Evolutionary conservation across 2,888 invertebrate genomes (phyloP).

Genomic region (Chloroclystis v-ata): DNA sequence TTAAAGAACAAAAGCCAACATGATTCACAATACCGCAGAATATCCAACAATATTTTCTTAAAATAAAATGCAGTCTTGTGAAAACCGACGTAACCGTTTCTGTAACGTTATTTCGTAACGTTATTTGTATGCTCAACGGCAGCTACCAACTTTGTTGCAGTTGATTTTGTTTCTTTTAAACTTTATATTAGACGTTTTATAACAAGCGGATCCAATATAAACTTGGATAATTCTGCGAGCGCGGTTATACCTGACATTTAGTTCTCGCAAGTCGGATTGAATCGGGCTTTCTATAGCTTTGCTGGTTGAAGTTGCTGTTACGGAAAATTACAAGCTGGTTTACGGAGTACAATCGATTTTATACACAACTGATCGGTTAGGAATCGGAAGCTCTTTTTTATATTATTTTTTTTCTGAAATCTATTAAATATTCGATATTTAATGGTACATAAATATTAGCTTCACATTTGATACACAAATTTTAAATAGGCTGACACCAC

Average conservation of each 20-base stretch:
- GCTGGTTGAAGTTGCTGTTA: background rate
- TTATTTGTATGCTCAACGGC: constrained; percentile 28
- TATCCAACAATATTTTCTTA: constrained; percentile 28
- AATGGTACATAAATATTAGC: no score
- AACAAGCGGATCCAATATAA: constrained; percentile 20
- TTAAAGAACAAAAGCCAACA: background rate
- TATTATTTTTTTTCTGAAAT: no score
- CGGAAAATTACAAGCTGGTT: background rate
- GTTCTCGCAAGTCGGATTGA: background rate
- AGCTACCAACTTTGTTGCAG: constrained; percentile 25
- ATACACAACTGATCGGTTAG: background rate
- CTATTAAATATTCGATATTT: no score
- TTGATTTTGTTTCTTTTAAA: constrained; percentile 29
- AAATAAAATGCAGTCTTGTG: constrained; percentile 35
- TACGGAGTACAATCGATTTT: background rate
- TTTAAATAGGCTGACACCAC: no score
- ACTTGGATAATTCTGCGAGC: constrained; percentile 17
- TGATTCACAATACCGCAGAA: constrained; percentile 8
- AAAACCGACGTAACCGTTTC: constrained; percentile 31
- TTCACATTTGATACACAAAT: no score
- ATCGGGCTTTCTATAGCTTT: background rate
- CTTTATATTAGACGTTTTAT: constrained; percentile 26
- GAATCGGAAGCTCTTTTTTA: no score
- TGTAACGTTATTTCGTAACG: constrained; percentile 19
- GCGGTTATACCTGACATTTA: constrained; percentile 4